Evolutionary conservation across 2,797 vertebrate genomes (phyloP), one percentile per base, ranked within the genome.

Genomic region (Philypnodon macrostomus): DNA sequence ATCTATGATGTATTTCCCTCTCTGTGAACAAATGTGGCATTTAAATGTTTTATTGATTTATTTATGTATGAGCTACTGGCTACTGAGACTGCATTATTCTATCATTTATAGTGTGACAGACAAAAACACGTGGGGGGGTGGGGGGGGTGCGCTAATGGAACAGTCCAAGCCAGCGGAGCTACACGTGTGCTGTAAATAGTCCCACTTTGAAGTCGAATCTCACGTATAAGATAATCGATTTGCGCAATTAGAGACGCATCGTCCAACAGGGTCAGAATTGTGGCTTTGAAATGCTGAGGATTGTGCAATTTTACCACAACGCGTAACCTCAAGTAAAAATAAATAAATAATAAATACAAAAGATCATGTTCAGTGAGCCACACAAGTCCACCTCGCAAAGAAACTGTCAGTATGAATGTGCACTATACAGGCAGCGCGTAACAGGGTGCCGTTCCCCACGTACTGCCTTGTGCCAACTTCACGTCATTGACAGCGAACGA

Each of bases 381-480:
- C 0, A 3, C 15, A 26, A 12, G 23, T 15, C 12, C 12, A 52
- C 50, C 4, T 4, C 14, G 1, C 5, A 40, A 12, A 4, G 4
- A 27, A 3, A 19, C 13, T 7, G 12, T 33, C 50, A 37, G 17
- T 5, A 14, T 29, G 14, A 4, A 3, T 24, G n/a, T 2, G 14
- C 9, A 5, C 16, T 32, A 12, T 23, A 31, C 40, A 44, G 50
- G 52, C 10, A 51, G 39, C 19, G 64, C 68, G 68, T 64, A 73
- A 77, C 42, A 46, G 53, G 34, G 47, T 14, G 5, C 1, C 5
- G 1, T 32, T 55, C 2, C 10, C 24, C 34, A 42, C 40, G 52
- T 12, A 50, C 3, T 18, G 4, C 9, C n/a, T 16, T 26, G 15
- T 7, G 8, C 21, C 32, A 75, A 77, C 41, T 83, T 73, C 18